Evolutionary conservation across 2,888 invertebrate species (phyloP).

Genomic region (Drosophila nr. perissopoda): DNA sequence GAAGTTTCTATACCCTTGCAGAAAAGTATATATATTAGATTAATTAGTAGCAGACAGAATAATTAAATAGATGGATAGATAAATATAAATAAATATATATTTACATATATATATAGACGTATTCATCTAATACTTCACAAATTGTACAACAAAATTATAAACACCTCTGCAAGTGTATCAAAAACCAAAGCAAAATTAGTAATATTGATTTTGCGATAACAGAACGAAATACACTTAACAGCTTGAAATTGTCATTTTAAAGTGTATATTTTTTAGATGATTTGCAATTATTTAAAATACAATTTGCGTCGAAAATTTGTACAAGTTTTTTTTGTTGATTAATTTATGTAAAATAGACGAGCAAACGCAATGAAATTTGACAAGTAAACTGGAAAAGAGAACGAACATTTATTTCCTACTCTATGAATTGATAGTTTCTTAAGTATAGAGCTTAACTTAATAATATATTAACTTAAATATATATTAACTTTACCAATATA

Average conservation of each 20-base stretch:
- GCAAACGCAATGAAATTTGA: not conserved
- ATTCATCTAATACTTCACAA: not conserved
- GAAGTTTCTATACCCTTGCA: not conserved
- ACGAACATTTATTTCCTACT: not conserved
- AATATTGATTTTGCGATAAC: constrained; percentile 70
- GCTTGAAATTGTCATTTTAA: not conserved
- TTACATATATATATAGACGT: not conserved
- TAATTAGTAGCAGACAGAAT: not conserved
- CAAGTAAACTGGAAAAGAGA: not conserved
- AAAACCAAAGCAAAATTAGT: constrained; percentile 70
- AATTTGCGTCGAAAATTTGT: not conserved
- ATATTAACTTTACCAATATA: not conserved
- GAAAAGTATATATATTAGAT: not conserved
- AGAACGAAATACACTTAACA: constrained; percentile 22
- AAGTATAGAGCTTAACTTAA: not conserved
- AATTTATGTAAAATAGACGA: not conserved
- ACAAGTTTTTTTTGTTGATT: not conserved
- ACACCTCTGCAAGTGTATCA: not conserved
- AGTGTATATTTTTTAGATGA: not conserved
- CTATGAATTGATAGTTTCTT: not conserved
- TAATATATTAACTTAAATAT: not conserved
- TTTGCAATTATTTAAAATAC: not conserved
- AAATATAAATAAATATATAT: not conserved
- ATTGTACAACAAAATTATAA: not conserved
- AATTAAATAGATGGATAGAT: not conserved